Conservation (phyloP, 2,113 vertebrate genomes). For the Rattus rattus region DNA sequence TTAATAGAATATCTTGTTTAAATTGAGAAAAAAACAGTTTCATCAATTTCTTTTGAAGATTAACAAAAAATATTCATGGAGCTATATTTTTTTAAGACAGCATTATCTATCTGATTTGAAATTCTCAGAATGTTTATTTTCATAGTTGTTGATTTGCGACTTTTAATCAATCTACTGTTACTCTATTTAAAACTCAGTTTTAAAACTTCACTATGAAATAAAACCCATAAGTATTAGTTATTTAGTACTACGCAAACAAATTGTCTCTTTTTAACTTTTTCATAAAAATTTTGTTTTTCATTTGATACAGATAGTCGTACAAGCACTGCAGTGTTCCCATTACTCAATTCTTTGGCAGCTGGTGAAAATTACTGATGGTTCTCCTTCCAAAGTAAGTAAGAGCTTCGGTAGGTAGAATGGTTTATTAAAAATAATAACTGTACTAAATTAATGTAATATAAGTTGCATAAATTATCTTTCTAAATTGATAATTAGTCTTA, state of each 20-base stretch:
- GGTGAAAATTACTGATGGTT: conserved; percentile 98
- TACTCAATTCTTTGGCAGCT: conserved; percentile 99
- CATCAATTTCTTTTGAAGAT: conserved; percentile 26
- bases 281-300: conserved; percentile 52
- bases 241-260: conserved; percentile 54
- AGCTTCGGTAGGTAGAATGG: conserved; percentile 45
- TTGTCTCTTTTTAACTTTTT: conserved; percentile 71
- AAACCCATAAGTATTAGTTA: conserved; percentile 50
- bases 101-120: conserved; percentile 31
- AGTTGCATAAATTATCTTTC: conserved; percentile 35
- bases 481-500: conserved; percentile 33
- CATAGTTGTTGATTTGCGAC: conserved; percentile 15
- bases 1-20: conserved; percentile 1
- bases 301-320: conserved; percentile 94
- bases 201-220: conserved; percentile 56
- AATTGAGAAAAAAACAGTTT: conserved; percentile 37
- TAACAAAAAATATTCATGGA: conserved; percentile 48
- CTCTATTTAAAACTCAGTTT: conserved; percentile 42
- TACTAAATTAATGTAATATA: conserved; percentile 46
- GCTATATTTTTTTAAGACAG: conserved; percentile 35
- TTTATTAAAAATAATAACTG: conserved; percentile 59
- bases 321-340: conserved; percentile 99
- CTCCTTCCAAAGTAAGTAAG: conserved; percentile 95
- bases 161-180: conserved; percentile 50
- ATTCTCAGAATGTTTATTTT: conserved; percentile 57